A percentile compares a stretch with the other conserved stretches of the same genome.
These are phyloP conservation scores for Crotophaga sulcirostris DNA, from an alignment of 2,113 vertebrate species.

Conservation along the genomic window DNA sequence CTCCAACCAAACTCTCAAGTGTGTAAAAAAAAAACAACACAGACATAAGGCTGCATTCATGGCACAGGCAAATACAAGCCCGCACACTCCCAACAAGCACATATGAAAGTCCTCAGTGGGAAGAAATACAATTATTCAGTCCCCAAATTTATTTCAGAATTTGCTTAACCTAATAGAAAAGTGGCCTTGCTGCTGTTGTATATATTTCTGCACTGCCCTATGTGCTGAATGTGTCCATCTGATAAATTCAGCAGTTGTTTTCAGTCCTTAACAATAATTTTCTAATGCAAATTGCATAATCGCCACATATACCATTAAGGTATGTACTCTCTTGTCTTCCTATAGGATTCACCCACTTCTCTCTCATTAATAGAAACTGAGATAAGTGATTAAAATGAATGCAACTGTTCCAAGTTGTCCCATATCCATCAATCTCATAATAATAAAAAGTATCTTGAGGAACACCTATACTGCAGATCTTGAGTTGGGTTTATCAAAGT, in stretches of 20 bases:
- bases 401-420: constrained; percentile 37
- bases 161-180: not conserved
- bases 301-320: not conserved
- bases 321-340: not conserved
- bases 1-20: not conserved
- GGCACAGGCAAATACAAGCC: not conserved
- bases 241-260: not conserved
- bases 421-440: constrained; percentile 49
- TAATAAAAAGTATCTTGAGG: constrained; percentile 23
- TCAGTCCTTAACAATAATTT: not conserved
- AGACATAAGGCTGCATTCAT: not conserved
- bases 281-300: not conserved
- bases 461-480: not conserved
- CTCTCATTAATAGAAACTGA: constrained; percentile 53
- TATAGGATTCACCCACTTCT: not conserved
- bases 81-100: not conserved
- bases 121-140: not conserved
- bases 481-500: not conserved
- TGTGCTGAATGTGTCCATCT: not conserved
- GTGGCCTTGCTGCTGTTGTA: not conserved
- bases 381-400: constrained; percentile 55
- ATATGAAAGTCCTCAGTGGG: not conserved
- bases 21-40: not conserved
- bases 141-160: not conserved
- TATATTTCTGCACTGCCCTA: not conserved